phyloP scores from a whole-genome alignment of 2,888 invertebrate species.

The Heliconius sara region DNA sequence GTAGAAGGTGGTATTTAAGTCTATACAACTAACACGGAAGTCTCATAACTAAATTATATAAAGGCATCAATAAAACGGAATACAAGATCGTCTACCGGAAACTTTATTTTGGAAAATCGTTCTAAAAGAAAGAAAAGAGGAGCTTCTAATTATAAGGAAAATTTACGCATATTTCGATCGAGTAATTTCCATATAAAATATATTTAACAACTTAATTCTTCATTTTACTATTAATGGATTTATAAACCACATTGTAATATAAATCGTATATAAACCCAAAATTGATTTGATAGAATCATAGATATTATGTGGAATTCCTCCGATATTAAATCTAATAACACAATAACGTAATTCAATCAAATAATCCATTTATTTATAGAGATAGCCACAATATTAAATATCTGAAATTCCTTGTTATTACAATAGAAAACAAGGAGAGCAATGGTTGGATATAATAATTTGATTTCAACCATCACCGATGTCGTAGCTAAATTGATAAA shows the following conservation, averaged over 20 bases:
- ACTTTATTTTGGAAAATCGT: too few species aligned
- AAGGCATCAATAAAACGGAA: too few species aligned
- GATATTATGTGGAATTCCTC: not conserved
- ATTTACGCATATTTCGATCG: not conserved
- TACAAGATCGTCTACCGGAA: too few species aligned
- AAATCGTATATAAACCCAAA: not conserved
- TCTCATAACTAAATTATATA: too few species aligned
- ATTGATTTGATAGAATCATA: slow-evolving; percentile 9
- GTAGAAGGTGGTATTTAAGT: too few species aligned
- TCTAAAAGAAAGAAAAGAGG: too few species aligned
- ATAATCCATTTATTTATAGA: slow-evolving; percentile 31
- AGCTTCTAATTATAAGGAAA: not conserved
- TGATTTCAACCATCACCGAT: not conserved
- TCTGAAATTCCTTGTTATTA: slow-evolving; percentile 17
- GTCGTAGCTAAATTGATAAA: not conserved
- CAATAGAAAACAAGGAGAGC: not conserved
- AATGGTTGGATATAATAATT: not conserved
- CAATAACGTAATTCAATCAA: slow-evolving; percentile 31
- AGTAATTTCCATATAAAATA: not conserved
- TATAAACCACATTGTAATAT: not conserved
- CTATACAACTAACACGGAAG: too few species aligned
- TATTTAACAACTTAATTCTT: not conserved
- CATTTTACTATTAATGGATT: not conserved
- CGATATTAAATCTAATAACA: slow-evolving; percentile 30
- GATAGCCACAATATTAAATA: slow-evolving; percentile 25